These are phyloP conservation scores for Littorina saxatilis DNA, from an alignment of 1,140 invertebrate genomes.

Conservation along the genomic window DNA sequence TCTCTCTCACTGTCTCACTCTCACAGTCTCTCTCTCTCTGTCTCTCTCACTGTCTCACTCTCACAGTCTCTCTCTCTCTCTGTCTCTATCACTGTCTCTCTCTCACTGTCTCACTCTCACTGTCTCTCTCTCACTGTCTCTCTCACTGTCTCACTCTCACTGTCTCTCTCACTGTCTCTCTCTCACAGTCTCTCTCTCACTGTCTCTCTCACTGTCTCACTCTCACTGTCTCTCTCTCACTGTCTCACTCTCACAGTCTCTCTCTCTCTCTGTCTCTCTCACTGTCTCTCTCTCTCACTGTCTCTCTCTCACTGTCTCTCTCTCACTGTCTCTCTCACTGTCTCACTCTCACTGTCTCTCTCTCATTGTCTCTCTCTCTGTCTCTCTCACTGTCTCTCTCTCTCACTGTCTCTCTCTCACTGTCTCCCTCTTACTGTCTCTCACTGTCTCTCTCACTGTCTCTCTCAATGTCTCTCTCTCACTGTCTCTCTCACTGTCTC, in stretches of 20 bases:
- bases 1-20: not conserved
- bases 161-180: too few relatives aligned
- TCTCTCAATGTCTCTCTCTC: too few relatives aligned
- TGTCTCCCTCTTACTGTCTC: too few relatives aligned
- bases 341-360: not conserved
- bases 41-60: too few relatives aligned
- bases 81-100: too few relatives aligned
- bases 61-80: too few relatives aligned
- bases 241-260: not conserved
- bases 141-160: too few relatives aligned
- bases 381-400: not conserved
- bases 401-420: too few relatives aligned
- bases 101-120: too few relatives aligned
- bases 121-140: too few relatives aligned
- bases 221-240: not conserved
- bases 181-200: not conserved
- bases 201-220: not conserved
- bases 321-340: too few relatives aligned
- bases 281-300: not conserved
- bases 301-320: slow-evolving; percentile 2
- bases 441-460: not conserved
- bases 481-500: not conserved
- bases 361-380: not conserved
- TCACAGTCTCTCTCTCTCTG: too few relatives aligned
- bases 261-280: slow-evolving; percentile 16